A percentile compares a stretch with the other conserved stretches of the same genome.
Conservation (phyloP, 30 jellyfish, hydroid and myxozoan species). For the Pseudorhiza aurosa region DNA sequence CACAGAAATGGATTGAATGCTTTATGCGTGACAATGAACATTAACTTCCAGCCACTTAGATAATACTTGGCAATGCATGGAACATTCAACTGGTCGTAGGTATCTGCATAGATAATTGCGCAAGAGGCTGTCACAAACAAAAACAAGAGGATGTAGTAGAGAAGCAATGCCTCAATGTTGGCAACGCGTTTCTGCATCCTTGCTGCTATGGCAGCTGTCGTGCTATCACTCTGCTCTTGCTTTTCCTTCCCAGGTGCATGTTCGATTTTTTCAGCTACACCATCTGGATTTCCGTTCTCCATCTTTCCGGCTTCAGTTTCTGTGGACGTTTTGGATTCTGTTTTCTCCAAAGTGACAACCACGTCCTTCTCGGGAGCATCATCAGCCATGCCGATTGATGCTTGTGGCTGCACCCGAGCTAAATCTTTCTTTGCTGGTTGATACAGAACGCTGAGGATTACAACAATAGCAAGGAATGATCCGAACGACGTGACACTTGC, state of each 20-base stretch:
- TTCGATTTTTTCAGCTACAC: background rate
- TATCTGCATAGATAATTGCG: background rate
- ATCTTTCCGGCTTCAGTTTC: background rate
- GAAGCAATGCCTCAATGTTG: constrained; percentile 8
- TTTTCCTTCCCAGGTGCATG: background rate
- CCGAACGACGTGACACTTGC: constrained; percentile 3
- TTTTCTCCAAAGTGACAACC: background rate
- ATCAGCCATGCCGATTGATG: background rate
- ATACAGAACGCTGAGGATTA: background rate
- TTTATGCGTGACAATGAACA: constrained; percentile 3
- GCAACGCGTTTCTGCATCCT: background rate
- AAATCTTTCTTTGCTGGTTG: constrained; percentile 2
- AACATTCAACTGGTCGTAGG: background rate
- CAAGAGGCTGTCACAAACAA: background rate
- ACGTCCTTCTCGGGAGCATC: background rate
- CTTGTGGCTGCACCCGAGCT: background rate
- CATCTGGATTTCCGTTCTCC: background rate
- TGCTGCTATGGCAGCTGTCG: background rate
- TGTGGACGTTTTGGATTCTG: background rate
- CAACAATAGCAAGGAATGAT: background rate
- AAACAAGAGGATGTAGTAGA: background rate
- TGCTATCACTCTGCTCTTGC: background rate
- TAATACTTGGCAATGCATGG: constrained; percentile 15
- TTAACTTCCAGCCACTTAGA: constrained; percentile 1
- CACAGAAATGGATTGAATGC: constrained; percentile 31